These are phyloP conservation scores for Lacerta viridis DNA, from an alignment of 2,797 vertebrate species.

Conservation along the genomic window DNA sequence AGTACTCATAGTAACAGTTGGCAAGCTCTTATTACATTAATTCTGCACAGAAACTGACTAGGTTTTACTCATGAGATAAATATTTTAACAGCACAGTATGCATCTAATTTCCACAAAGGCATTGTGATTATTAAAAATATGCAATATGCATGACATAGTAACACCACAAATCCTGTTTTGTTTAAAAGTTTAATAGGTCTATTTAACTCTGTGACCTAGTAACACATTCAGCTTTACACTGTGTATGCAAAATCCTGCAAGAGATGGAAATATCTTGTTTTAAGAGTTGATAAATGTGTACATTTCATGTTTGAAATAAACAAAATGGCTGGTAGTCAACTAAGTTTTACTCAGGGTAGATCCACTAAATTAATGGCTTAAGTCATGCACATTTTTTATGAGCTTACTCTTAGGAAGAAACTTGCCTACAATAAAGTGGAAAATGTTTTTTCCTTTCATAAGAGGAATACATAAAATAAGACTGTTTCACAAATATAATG, in stretches of 20 bases:
- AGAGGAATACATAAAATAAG: not conserved
- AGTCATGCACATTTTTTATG: not conserved
- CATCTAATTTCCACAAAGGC: constrained; percentile 18
- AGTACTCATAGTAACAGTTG: not conserved
- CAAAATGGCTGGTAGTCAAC: not conserved
- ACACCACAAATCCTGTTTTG: constrained; percentile 40
- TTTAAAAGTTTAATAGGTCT: constrained; percentile 36
- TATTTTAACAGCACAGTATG: constrained; percentile 39
- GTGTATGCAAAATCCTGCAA: constrained; percentile 24
- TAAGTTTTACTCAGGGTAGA: not conserved
- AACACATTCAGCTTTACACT: not conserved
- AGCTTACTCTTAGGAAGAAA: too few relatives aligned
- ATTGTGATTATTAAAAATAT: constrained; percentile 41
- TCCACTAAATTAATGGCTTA: not conserved
- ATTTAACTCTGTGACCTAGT: constrained; percentile 30
- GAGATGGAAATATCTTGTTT: not conserved
- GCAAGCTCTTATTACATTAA: constrained; percentile 10
- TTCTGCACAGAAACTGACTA: constrained; percentile 28
- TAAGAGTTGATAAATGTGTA: not conserved
- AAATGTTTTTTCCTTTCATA: not conserved
- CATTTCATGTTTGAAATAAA: not conserved
- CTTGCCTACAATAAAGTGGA: not conserved
- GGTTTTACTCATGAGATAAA: constrained; percentile 36
- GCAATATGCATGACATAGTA: constrained; percentile 36
- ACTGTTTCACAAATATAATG: not conserved